These are phyloP conservation scores for Hucho hucho DNA, from an alignment of 2,113 vertebrate species.

Conservation along the genomic window DNA sequence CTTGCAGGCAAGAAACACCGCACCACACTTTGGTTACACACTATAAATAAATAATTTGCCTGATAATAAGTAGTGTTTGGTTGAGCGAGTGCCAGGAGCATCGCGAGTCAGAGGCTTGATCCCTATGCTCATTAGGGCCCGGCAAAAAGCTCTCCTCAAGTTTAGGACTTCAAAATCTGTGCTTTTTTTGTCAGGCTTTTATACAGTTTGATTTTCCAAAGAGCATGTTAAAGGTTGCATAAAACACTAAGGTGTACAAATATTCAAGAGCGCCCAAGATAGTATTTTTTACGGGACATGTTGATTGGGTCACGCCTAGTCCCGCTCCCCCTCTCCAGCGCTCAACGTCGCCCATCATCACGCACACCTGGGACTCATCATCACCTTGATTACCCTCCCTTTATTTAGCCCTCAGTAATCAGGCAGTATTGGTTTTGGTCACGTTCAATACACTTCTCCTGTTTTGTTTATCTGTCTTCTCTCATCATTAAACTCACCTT, in stretches of 20 bases:
- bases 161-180: not conserved
- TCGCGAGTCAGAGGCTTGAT: constrained; percentile 34
- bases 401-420: no score
- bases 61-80: constrained; percentile 54
- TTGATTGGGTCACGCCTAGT: not conserved
- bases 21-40: constrained; percentile 45
- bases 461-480: no score
- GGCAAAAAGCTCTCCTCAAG: constrained; percentile 12
- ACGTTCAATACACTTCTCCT: no score
- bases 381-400: no score
- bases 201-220: constrained; percentile 23
- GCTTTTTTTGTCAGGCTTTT: constrained; percentile 8
- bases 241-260: not conserved
- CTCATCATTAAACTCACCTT: no score
- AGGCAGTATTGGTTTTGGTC: no score
- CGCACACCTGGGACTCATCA: no score
- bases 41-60: constrained; percentile 66
- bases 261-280: not conserved
- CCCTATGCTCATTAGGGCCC: constrained; percentile 32
- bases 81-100: constrained; percentile 29
- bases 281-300: not conserved
- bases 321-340: no score
- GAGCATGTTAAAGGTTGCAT: constrained; percentile 5
- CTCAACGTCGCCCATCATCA: no score
- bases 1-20: constrained; percentile 1